Evolutionary conservation across 2,888 invertebrate species (phyloP).

Genomic region (Chalcis sispes): DNA sequence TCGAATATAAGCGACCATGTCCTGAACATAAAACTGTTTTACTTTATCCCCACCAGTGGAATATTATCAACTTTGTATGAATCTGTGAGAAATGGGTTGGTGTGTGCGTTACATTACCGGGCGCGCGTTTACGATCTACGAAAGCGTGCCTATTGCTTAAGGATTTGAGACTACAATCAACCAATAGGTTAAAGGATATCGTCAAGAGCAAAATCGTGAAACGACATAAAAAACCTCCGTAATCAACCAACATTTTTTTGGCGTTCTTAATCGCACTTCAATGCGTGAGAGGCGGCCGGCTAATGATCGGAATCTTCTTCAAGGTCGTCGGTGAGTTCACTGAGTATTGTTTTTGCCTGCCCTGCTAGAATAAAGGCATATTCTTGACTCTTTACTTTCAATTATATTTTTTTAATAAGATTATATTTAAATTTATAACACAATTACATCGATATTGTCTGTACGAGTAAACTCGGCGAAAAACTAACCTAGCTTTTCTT

Average conservation of each 20-base stretch:
- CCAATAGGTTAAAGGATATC: too few species aligned
- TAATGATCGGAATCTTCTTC: constrained; percentile 47
- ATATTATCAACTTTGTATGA: too few species aligned
- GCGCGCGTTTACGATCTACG: constrained; percentile 33
- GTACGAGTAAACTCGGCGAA: not conserved
- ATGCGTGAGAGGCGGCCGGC: constrained; percentile 43
- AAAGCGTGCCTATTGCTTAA: not conserved
- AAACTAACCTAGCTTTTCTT: constrained; percentile 52
- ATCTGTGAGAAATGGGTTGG: too few species aligned
- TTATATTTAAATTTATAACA: not conserved
- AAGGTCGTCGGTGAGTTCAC: constrained; percentile 48
- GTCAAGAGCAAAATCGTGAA: too few species aligned
- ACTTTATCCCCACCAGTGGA: too few species aligned
- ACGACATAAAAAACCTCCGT: too few species aligned
- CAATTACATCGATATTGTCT: not conserved
- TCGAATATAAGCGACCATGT: too few species aligned
- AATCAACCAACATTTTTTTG: too few species aligned
- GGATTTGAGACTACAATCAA: too few species aligned
- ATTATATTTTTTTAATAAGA: not conserved
- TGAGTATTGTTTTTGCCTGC: constrained; percentile 44
- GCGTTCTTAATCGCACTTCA: too few species aligned
- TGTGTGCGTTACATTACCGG: constrained; percentile 28
- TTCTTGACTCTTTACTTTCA: constrained; percentile 33
- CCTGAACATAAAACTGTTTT: too few species aligned
- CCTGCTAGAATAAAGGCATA: not conserved